A percentile compares a stretch with the other conserved stretches of the same genome.
Evolutionary conservation across 2,113 vertebrate genomes (phyloP).

Genomic region (Ailurus styani): DNA sequence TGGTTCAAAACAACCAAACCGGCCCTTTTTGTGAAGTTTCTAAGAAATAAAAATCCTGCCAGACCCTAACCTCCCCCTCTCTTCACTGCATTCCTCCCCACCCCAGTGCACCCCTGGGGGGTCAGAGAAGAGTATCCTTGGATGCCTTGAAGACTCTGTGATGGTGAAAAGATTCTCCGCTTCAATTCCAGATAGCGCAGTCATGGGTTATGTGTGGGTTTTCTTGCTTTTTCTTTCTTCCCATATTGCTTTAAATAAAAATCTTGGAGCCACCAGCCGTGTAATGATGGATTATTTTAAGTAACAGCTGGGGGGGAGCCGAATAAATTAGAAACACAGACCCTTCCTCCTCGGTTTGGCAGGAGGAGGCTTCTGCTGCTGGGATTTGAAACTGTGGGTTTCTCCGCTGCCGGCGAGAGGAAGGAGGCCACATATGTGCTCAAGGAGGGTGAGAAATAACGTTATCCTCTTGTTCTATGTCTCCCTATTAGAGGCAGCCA

Average conservation of each 20-base stretch:
- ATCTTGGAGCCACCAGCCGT: constrained; percentile 63
- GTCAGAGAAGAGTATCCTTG: not conserved
- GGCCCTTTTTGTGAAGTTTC: constrained; percentile 17
- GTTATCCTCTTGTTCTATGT: constrained; percentile 50
- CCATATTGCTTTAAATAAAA: constrained; percentile 70
- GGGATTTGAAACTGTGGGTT: constrained; percentile 64
- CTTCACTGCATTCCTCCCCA: not conserved
- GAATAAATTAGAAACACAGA: constrained; percentile 71
- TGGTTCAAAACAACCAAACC: not conserved
- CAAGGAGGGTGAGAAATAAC: constrained; percentile 65
- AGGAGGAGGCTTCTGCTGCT: constrained; percentile 21
- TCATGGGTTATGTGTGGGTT: constrained; percentile 53
- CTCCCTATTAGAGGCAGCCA: constrained; percentile 70
- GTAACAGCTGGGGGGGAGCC: constrained; percentile 43
- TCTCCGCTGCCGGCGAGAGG: constrained; percentile 61
- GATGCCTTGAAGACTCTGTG: not conserved
- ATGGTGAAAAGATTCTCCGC: constrained; percentile 33
- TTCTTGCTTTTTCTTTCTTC: not conserved
- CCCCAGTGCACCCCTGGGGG: not conserved
- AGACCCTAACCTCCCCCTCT: not conserved
- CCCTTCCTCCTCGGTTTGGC: constrained; percentile 63
- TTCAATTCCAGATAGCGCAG: constrained; percentile 49
- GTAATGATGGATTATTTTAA: constrained; percentile 67
- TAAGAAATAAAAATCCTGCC: constrained; percentile 29
- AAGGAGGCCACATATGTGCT: constrained; percentile 66